Evolutionary conservation across 2,888 invertebrate genomes (phyloP).

Genomic region (Scaptomyza caliginosa): DNA sequence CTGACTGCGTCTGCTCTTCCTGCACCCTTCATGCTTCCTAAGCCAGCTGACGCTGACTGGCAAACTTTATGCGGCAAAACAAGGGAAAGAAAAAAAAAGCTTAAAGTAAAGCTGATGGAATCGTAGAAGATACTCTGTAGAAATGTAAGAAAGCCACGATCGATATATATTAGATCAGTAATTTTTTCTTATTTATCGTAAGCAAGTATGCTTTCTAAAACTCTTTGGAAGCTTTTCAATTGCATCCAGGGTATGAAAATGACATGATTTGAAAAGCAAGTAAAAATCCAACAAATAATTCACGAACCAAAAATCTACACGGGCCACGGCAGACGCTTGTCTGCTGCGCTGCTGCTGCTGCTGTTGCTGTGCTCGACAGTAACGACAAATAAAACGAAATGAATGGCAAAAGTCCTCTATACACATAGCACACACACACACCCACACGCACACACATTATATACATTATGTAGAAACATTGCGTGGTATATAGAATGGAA

Average conservation of each 20-base stretch:
- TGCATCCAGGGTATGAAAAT: slow-evolving; percentile 5
- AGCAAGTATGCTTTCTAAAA: too few relatives aligned
- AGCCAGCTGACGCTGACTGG: slow-evolving; percentile 28
- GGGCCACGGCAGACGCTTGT: slow-evolving; percentile 55
- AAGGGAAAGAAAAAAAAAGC: slow-evolving; percentile 1
- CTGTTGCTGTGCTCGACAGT: slow-evolving; percentile 61
- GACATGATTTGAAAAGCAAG: slow-evolving; percentile 7
- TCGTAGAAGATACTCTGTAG: background rate
- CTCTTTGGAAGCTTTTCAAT: background rate
- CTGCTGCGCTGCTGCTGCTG: slow-evolving; percentile 8
- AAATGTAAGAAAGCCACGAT: too few relatives aligned
- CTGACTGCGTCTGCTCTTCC: slow-evolving; percentile 21
- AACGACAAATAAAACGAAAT: slow-evolving; percentile 69
- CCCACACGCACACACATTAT: background rate
- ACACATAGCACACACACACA: slow-evolving; percentile 22
- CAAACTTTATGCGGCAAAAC: slow-evolving; percentile 55
- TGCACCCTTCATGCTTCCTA: background rate
- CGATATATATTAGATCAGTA: too few relatives aligned
- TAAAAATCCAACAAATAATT: slow-evolving; percentile 51
- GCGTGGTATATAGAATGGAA: slow-evolving; percentile 13
- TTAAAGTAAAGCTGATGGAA: background rate
- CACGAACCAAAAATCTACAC: slow-evolving; percentile 60
- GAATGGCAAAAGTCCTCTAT: slow-evolving; percentile 64
- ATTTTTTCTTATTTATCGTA: slow-evolving; percentile 3
- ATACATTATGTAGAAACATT: slow-evolving; percentile 8